phyloP scores from a whole-genome alignment of 37 sponge, comb jelly and placozoan genomes.

The Amphimedon queenslandica region DNA sequence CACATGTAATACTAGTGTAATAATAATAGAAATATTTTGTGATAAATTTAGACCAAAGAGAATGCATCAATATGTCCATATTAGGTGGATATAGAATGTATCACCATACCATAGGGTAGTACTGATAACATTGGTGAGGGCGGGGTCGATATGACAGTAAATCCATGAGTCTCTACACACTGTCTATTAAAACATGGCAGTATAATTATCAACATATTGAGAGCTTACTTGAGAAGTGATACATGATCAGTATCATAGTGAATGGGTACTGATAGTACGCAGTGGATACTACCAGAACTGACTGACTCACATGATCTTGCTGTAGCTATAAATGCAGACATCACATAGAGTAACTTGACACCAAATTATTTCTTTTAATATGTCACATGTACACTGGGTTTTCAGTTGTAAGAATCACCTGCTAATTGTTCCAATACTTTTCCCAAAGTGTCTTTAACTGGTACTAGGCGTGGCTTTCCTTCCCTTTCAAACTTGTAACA shows the following conservation, averaged over 20 bases:
- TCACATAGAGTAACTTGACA: too few species aligned
- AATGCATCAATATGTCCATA: too few species aligned
- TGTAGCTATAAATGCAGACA: not conserved
- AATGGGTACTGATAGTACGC: not conserved
- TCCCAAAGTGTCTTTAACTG: not conserved
- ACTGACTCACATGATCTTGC: not conserved
- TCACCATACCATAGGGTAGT: not conserved
- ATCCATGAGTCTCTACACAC: not conserved
- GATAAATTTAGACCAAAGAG: too few species aligned
- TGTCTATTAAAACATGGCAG: not conserved
- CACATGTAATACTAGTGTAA: too few species aligned
- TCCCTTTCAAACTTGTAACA: not conserved
- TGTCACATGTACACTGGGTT: not conserved
- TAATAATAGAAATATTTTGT: too few species aligned
- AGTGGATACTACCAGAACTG: not conserved
- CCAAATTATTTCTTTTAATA: too few species aligned
- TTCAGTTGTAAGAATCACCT: not conserved
- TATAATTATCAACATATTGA: too few species aligned
- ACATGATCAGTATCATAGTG: too few species aligned
- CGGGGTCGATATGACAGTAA: not conserved
- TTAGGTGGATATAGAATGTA: too few species aligned
- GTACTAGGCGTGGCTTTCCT: not conserved
- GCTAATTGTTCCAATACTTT: constrained; percentile 16
- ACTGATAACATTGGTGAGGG: not conserved
- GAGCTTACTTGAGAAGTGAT: too few species aligned